phyloP scores from a whole-genome alignment of 2,797 vertebrate species.

The Rousettus madagascariensis region DNA sequence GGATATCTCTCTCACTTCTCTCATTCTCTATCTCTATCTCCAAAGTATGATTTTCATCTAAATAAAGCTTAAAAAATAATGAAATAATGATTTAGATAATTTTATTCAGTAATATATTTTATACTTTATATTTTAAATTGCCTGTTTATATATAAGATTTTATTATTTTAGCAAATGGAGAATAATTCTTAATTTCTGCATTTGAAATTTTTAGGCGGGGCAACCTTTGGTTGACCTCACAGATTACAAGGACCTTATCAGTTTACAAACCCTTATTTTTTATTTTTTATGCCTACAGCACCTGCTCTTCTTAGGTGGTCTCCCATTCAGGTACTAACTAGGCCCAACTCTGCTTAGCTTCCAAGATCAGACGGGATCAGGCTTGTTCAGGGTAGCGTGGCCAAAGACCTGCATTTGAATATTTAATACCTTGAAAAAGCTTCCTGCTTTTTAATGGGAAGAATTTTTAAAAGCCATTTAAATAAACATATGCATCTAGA shows the following conservation, averaged over 20 bases:
- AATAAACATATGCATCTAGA: neutral
- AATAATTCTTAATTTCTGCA: neutral
- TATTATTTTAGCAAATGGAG: neutral
- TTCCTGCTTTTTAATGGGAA: neutral
- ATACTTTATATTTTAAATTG: neutral
- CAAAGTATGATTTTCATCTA: neutral
- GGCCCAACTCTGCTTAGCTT: no score
- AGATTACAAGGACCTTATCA: no score
- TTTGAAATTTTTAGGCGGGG: neutral
- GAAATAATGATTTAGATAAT: neutral
- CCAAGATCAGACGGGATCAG: no score
- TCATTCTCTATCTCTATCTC: neutral
- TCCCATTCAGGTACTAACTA: no score
- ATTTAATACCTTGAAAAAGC: constrained; percentile 15
- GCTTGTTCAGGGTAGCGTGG: no score
- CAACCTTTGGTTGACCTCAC: no score
- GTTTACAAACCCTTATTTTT: no score
- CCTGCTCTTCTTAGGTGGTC: no score
- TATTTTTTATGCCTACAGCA: no score
- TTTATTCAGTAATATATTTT: neutral
- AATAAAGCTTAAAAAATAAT: neutral
- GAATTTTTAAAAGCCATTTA: neutral
- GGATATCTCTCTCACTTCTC: neutral
- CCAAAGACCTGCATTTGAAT: neutral
- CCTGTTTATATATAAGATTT: neutral